These are phyloP conservation scores for Cyanoderma ruficeps DNA, from an alignment of 2,113 vertebrate genomes.

Conservation along the genomic window DNA sequence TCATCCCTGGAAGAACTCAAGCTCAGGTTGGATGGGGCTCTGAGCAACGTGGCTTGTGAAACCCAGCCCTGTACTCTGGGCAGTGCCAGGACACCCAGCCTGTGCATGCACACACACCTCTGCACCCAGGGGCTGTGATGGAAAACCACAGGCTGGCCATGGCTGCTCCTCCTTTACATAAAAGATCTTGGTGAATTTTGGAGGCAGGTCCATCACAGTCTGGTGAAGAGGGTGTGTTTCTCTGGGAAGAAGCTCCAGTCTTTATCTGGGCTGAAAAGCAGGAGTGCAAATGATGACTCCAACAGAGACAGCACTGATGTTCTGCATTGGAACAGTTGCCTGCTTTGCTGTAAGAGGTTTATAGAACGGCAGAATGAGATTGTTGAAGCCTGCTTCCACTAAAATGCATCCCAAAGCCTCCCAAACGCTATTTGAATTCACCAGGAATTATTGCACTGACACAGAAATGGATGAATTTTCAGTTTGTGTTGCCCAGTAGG, in stretches of 20 bases:
- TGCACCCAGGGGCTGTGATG: not conserved
- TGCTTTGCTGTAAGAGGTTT: not conserved
- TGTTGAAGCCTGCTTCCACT: not conserved
- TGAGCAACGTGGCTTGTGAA: accelerated
- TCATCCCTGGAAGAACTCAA: not conserved
- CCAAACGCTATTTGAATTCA: not conserved
- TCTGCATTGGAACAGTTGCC: not conserved
- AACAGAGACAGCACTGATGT: not conserved
- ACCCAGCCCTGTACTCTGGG: not conserved
- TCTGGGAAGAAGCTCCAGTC: not conserved
- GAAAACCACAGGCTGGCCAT: not conserved
- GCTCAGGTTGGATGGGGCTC: not conserved
- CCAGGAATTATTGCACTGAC: not conserved
- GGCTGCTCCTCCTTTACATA: not conserved
- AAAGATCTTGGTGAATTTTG: not conserved
- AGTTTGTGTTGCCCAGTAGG: not conserved
- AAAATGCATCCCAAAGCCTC: not conserved
- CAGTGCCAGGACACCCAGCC: not conserved
- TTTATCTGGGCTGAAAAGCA: not conserved
- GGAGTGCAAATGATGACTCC: not conserved
- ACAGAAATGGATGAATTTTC: not conserved
- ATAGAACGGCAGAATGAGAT: not conserved
- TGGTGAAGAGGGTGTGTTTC: not conserved
- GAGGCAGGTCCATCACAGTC: accelerated
- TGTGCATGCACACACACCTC: not conserved